These are phyloP conservation scores for Bubo bubo DNA, from an alignment of 2,113 vertebrate species.

Conservation along the genomic window DNA sequence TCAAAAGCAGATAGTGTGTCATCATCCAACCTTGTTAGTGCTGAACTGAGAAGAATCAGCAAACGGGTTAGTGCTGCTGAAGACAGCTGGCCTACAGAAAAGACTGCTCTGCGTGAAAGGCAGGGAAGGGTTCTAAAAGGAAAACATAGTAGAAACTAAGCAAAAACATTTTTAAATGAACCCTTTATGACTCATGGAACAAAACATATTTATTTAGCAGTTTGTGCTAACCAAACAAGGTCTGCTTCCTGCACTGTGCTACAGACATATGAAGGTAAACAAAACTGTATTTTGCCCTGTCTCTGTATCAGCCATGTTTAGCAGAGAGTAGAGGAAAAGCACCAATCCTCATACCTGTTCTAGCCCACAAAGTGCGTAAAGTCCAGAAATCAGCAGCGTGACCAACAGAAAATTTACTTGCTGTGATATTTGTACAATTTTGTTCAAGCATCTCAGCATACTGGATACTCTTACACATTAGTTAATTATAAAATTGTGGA, in stretches of 20 bases:
- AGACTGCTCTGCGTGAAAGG: conserved; percentile 80
- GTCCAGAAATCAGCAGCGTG: neutral
- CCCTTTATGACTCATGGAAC: neutral
- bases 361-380: neutral
- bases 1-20: conserved; percentile 28
- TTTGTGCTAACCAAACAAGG: neutral
- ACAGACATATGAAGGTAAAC: neutral
- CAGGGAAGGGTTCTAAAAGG: conserved; percentile 85
- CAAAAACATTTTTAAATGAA: neutral
- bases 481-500: neutral
- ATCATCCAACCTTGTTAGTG: conserved; percentile 77
- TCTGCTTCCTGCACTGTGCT: neutral
- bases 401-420: neutral
- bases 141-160: conserved; percentile 74
- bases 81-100: conserved; percentile 75
- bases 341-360: neutral
- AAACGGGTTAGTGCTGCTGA: conserved; percentile 86
- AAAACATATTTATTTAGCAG: neutral
- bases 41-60: conserved; percentile 79
- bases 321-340: neutral
- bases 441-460: neutral
- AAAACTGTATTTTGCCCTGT: neutral
- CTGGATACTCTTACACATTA: neutral
- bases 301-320: neutral
- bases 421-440: neutral